A percentile compares a stretch with the other conserved stretches of the same genome.
These are phyloP conservation scores for Apogon talboti DNA, from an alignment of 2,797 vertebrate genomes.

Conservation along the genomic window DNA sequence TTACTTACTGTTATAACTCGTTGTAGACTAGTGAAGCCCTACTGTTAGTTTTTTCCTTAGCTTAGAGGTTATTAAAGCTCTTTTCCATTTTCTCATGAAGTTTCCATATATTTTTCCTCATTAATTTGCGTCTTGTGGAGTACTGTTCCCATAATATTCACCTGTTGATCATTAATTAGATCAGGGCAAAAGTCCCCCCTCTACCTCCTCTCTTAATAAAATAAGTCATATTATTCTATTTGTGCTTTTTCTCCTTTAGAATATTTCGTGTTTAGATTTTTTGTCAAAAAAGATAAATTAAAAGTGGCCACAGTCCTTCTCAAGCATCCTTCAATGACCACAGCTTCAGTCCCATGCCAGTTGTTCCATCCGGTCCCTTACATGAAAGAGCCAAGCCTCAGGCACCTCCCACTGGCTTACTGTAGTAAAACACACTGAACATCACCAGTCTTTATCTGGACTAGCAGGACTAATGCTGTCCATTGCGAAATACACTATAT, in stretches of 20 bases:
- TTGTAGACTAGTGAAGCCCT: constrained; percentile 31
- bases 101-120: too few relatives aligned
- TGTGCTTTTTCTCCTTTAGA: not conserved
- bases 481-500: constrained; percentile 32
- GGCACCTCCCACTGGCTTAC: constrained; percentile 59
- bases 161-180: not conserved
- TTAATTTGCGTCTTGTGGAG: too few relatives aligned
- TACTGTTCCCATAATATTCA: not conserved
- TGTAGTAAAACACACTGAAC: constrained; percentile 18
- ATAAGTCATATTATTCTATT: not conserved
- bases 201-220: not conserved
- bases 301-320: constrained; percentile 41
- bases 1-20: constrained; percentile 14
- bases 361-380: constrained; percentile 42
- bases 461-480: constrained; percentile 17
- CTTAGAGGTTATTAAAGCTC: too few relatives aligned
- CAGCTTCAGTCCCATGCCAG: constrained; percentile 49
- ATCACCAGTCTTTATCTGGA: constrained; percentile 38
- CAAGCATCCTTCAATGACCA: constrained; percentile 55
- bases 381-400: constrained; percentile 22
- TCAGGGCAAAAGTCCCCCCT: not conserved
- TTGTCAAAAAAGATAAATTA: constrained; percentile 25
- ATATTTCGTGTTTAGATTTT: constrained; percentile 6
- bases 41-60: constrained; percentile 17
- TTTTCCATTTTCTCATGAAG: not conserved